A percentile compares a stretch with the other conserved stretches of the same genome.
These are phyloP conservation scores for Campodea augens DNA, from an alignment of 1,140 invertebrate species.

Conservation along the genomic window DNA sequence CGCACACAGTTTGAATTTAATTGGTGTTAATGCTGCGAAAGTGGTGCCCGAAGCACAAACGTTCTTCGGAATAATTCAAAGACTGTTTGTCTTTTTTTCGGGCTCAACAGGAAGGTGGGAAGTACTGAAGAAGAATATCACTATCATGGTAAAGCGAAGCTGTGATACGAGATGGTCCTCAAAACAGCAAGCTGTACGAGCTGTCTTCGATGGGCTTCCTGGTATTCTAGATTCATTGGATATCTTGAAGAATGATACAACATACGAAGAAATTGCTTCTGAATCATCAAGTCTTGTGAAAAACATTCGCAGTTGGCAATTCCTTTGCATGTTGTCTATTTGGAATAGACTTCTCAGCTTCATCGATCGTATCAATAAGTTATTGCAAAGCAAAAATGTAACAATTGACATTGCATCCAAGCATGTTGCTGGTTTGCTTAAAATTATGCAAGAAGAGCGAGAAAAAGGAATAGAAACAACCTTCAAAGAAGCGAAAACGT, in stretches of 20 bases:
- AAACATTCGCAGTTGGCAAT: neutral
- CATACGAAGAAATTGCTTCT: neutral
- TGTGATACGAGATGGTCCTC: conserved; percentile 5
- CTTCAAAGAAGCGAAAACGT: neutral
- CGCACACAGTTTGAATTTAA: conserved; percentile 7
- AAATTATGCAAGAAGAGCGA: neutral
- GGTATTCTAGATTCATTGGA: conserved; percentile 3
- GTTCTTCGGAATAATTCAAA: conserved; percentile 6
- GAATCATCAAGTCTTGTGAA: neutral
- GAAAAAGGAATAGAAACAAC: neutral
- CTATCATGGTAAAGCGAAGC: conserved; percentile 1
- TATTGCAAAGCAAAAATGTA: conserved; percentile 1
- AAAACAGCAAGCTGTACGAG: conserved; percentile 6
- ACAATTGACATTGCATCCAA: neutral
- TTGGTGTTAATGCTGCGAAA: conserved; percentile 6
- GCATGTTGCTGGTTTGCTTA: neutral
- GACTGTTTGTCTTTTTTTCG: conserved; percentile 4
- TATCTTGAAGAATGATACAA: neutral
- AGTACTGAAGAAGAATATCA: conserved; percentile 1
- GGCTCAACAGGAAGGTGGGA: conserved; percentile 5
- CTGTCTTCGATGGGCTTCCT: neutral
- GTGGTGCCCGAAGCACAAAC: conserved; percentile 1
- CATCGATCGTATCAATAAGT: conserved; percentile 6
- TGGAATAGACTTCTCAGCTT: conserved; percentile 3
- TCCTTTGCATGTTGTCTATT: conserved; percentile 1